Percentiles rank a stretch among this genome's conserved stretches.
These are phyloP conservation scores for Atta colombica DNA, from an alignment of 1,140 invertebrate genomes.

Conservation along the genomic window DNA sequence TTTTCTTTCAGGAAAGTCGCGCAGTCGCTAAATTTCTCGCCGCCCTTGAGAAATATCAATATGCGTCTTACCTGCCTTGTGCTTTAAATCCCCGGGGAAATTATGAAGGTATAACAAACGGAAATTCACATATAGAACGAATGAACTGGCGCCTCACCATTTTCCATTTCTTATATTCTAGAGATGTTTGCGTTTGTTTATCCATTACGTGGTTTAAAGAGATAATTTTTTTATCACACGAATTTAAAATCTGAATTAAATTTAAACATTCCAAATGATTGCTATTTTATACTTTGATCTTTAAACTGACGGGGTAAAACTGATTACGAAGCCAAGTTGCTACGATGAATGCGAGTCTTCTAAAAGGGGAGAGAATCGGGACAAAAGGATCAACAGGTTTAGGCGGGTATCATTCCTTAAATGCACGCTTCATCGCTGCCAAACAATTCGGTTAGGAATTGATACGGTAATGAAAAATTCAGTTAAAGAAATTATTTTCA, in stretches of 20 bases:
- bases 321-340: slow-evolving; percentile 20
- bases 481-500: slow-evolving; percentile 64
- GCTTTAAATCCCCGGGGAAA: slow-evolving; percentile 36
- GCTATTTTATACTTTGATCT: not conserved
- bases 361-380: slow-evolving; percentile 38
- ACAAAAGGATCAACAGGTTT: slow-evolving; percentile 73
- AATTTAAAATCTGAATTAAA: slow-evolving; percentile 11
- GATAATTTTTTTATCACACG: not conserved
- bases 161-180: slow-evolving; percentile 16
- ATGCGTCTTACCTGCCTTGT: not conserved
- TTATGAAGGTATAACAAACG: slow-evolving; percentile 38
- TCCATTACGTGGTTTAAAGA: not conserved
- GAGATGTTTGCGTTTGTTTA: not conserved
- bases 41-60: slow-evolving; percentile 43
- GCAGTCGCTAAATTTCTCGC: slow-evolving; percentile 16
- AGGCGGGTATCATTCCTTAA: slow-evolving; percentile 64
- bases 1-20: slow-evolving; percentile 34
- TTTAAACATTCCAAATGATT: not conserved
- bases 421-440: slow-evolving; percentile 39
- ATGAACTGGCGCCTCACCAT: slow-evolving; percentile 11
- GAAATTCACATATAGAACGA: not conserved
- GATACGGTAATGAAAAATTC: slow-evolving; percentile 58
- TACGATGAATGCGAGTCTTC: slow-evolving; percentile 59
- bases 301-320: not conserved
- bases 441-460: slow-evolving; percentile 59